A percentile compares a stretch with the other conserved stretches of the same genome.
These are phyloP conservation scores for Tortricodes alternella DNA, from an alignment of 2,888 invertebrate genomes.

Conservation along the genomic window DNA sequence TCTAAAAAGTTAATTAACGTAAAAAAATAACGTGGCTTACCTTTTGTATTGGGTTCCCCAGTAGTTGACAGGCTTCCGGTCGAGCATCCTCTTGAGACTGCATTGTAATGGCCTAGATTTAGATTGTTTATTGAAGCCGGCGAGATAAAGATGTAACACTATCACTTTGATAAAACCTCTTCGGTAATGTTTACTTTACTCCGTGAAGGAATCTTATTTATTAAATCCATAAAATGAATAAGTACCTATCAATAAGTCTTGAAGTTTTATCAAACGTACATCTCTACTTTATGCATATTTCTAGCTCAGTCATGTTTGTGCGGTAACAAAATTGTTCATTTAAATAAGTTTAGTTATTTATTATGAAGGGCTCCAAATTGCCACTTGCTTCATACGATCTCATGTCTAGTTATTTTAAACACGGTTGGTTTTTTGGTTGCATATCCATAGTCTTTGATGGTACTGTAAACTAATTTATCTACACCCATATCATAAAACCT, in stretches of 20 bases:
- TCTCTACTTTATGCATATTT: too few species aligned
- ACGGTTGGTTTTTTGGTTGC: too few species aligned
- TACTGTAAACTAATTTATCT: too few species aligned
- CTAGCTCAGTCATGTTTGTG: constrained; percentile 12
- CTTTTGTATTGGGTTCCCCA: constrained; percentile 8
- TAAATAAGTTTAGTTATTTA: too few species aligned
- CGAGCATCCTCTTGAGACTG: constrained; percentile 1
- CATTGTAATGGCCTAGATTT: background rate
- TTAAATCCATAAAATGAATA: background rate
- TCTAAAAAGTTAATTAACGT: background rate
- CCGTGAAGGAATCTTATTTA: background rate
- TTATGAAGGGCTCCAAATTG: too few species aligned
- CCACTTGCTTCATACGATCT: too few species aligned
- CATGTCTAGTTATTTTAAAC: too few species aligned
- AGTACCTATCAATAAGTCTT: too few species aligned
- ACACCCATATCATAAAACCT: too few species aligned
- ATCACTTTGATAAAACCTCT: constrained; percentile 16
- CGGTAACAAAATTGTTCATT: constrained; percentile 11
- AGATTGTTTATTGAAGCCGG: background rate
- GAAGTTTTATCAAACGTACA: too few species aligned
- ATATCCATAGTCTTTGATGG: too few species aligned
- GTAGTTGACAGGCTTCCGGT: background rate
- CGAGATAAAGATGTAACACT: constrained; percentile 8
- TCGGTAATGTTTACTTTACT: constrained; percentile 7
- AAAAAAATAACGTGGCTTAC: background rate